phyloP scores from a whole-genome alignment of 2,797 vertebrate genomes.

The Fratercula arctica region DNA sequence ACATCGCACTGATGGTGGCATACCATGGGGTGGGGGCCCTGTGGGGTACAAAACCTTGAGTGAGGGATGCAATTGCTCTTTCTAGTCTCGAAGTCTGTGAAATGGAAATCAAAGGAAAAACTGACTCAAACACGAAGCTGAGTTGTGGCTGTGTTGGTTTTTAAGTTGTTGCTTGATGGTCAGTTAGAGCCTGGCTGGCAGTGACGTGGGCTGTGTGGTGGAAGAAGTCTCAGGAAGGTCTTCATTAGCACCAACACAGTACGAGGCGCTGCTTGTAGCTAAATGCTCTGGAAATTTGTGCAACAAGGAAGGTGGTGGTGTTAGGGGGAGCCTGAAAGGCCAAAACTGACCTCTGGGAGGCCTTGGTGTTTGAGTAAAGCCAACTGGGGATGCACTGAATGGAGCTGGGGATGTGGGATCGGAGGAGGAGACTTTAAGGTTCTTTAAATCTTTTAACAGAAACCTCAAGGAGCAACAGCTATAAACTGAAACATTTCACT shows the following conservation, averaged over 20 bases:
- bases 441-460: slow-evolving; percentile 46
- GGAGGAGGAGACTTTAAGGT: neutral
- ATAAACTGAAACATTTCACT: slow-evolving; percentile 36
- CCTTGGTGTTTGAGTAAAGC: neutral
- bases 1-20: fast-evolving
- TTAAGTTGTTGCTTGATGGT: neutral
- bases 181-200: neutral
- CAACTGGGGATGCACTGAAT: neutral
- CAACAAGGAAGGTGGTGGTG: neutral
- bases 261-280: neutral
- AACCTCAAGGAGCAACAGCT: neutral
- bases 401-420: neutral
- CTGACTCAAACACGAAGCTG: neutral
- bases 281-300: neutral
- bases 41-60: neutral
- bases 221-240: neutral
- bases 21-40: neutral
- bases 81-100: neutral
- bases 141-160: neutral
- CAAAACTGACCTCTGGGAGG: neutral
- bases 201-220: fast-evolving
- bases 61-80: fast-evolving
- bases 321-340: neutral
- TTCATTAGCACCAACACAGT: neutral
- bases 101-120: neutral